phyloP scores from a whole-genome alignment of 1,140 invertebrate species.

The Hylaeus volcanicus region DNA sequence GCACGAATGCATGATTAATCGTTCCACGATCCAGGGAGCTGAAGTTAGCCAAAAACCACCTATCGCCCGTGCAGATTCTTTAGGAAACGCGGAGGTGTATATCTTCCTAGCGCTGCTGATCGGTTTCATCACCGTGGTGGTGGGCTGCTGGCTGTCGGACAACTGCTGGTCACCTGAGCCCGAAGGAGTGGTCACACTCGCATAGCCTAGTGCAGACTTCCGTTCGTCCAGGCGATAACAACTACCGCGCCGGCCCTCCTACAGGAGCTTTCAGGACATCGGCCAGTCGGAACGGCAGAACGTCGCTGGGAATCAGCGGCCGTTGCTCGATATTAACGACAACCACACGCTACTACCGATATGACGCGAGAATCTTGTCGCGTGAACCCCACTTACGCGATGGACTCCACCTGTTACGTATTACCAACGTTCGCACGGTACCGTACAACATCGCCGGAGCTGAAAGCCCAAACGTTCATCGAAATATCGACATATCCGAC shows the following conservation, averaged over 20 bases:
- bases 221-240: constrained; percentile 68
- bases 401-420: too few species aligned
- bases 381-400: neutral
- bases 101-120: constrained; percentile 86
- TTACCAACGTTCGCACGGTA: neutral
- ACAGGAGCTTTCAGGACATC: constrained; percentile 57
- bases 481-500: constrained; percentile 20
- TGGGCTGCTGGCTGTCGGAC: constrained; percentile 88
- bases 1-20: neutral
- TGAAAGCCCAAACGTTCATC: constrained; percentile 19
- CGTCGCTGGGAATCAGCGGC: constrained; percentile 49
- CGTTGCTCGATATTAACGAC: constrained; percentile 65
- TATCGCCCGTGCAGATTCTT: constrained; percentile 53
- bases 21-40: neutral
- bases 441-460: constrained; percentile 8
- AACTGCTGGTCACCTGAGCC: constrained; percentile 88
- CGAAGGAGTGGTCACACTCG: constrained; percentile 84
- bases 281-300: constrained; percentile 32
- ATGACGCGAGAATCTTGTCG: constrained; percentile 13
- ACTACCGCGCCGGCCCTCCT: constrained; percentile 61
- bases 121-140: constrained; percentile 86
- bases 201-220: constrained; percentile 82
- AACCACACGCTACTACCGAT: constrained; percentile 64
- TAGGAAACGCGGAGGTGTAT: constrained; percentile 87
- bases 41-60: neutral